These are phyloP conservation scores for Poecilia gillii DNA, from an alignment of 2,797 vertebrate species.

Conservation along the genomic window DNA sequence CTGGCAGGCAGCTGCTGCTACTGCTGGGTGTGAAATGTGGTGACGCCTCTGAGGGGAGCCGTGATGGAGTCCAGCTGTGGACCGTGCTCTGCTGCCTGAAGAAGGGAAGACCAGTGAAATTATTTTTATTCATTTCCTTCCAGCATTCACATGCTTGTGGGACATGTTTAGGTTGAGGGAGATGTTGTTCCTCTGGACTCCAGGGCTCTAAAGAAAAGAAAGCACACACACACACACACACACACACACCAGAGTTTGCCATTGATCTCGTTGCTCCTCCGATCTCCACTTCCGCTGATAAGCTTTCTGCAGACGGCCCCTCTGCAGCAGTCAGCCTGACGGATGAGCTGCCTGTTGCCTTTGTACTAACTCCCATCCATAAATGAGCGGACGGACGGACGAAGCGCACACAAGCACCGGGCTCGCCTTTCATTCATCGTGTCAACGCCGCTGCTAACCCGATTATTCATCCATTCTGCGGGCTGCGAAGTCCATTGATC, in stretches of 20 bases:
- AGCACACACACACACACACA: neutral
- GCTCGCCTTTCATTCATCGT: constrained; percentile 35
- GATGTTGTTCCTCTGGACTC: neutral
- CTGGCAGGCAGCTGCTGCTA: too few species aligned
- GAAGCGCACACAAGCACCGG: neutral
- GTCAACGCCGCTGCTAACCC: constrained; percentile 24
- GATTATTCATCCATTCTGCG: constrained; percentile 41
- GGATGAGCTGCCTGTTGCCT: constrained; percentile 32
- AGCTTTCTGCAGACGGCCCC: neutral
- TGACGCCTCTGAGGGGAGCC: neutral
- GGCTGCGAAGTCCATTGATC: constrained; percentile 47
- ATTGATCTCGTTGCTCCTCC: neutral
- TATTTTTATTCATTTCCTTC: too few species aligned
- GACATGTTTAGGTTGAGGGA: neutral
- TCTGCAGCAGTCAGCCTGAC: constrained; percentile 39
- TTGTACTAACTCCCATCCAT: constrained; percentile 8
- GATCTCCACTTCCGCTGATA: neutral
- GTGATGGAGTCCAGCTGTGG: neutral
- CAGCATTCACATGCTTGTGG: neutral
- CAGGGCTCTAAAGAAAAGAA: neutral
- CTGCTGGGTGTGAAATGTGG: neutral
- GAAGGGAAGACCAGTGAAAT: neutral
- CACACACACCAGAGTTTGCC: neutral
- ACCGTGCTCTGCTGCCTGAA: neutral
- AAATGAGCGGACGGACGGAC: constrained; percentile 3